Conservation (phyloP, 2,888 invertebrate species). For the Encarsia formosa region DNA sequence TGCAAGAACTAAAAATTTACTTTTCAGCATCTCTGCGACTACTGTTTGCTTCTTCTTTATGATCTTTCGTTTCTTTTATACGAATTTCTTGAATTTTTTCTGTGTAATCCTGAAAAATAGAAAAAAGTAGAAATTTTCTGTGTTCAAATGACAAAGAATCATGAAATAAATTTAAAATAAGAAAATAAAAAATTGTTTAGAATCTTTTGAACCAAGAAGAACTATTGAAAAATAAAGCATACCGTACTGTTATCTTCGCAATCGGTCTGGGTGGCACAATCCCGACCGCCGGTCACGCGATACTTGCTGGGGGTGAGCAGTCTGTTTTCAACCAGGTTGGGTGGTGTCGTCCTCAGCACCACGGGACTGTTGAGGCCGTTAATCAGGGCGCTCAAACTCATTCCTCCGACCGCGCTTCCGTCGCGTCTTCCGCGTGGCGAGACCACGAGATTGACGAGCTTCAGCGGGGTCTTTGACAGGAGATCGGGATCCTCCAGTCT, state of each 20-base stretch:
- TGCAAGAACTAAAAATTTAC: slow-evolving; percentile 30
- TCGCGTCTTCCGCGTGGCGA: background rate
- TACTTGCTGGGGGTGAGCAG: slow-evolving; percentile 60
- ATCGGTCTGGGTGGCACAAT: slow-evolving; percentile 70
- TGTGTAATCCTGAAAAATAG: slow-evolving; percentile 6
- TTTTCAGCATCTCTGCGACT: slow-evolving; percentile 54
- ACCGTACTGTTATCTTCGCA: slow-evolving; percentile 54
- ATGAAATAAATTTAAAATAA: background rate
- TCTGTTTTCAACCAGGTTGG: slow-evolving; percentile 51
- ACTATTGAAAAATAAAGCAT: background rate
- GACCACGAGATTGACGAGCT: slow-evolving; percentile 43
- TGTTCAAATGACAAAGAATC: background rate
- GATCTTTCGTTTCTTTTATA: slow-evolving; percentile 60
- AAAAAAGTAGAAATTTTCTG: background rate
- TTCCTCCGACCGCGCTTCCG: background rate
- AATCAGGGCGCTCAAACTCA: background rate
- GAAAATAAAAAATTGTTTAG: too few species aligned
- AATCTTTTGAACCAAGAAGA: too few species aligned
- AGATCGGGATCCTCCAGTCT: slow-evolving; percentile 43
- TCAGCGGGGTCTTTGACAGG: slow-evolving; percentile 36
- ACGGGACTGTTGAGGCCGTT: slow-evolving; percentile 22
- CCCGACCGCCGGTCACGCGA: slow-evolving; percentile 56
- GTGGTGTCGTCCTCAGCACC: slow-evolving; percentile 20
- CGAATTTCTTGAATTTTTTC: slow-evolving; percentile 30
- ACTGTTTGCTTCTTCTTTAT: slow-evolving; percentile 64